A percentile compares a stretch with the other conserved stretches of the same genome.
Evolutionary conservation across 2,797 vertebrate genomes (phyloP).

Genomic region (Botia kubotai): DNA sequence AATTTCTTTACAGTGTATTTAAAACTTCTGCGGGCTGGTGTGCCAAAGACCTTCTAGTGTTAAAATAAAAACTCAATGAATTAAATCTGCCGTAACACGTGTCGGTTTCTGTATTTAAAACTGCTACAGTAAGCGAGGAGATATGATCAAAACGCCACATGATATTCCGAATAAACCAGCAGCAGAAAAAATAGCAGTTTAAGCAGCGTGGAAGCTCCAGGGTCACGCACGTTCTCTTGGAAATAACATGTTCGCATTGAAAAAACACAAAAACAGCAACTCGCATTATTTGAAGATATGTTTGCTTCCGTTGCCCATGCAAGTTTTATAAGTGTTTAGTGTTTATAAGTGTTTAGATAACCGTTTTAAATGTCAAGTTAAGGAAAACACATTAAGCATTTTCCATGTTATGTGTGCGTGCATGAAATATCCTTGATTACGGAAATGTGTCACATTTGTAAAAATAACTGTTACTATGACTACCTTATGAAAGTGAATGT

Average conservation of each 20-base stretch:
- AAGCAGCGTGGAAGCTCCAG: constrained; percentile 29
- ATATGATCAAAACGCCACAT: neutral
- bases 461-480: neutral
- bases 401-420: neutral
- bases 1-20: neutral
- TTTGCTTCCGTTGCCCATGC: neutral
- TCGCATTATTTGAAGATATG: neutral
- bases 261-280: neutral
- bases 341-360: neutral
- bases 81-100: neutral
- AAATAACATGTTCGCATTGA: neutral
- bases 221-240: neutral
- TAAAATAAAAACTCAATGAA: neutral
- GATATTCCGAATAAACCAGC: constrained; percentile 39
- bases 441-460: neutral
- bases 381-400: neutral
- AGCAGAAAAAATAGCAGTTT: constrained; percentile 21
- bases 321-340: neutral
- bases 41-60: neutral
- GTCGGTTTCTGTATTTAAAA: neutral
- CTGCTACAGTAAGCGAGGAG: neutral
- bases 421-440: neutral
- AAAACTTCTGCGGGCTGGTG: neutral
- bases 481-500: neutral
- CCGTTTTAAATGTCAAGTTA: neutral